Percentiles rank a stretch among this genome's conserved stretches.
phyloP scores from a whole-genome alignment of 1,140 invertebrate species.

The Diuraphis noxia region DNA sequence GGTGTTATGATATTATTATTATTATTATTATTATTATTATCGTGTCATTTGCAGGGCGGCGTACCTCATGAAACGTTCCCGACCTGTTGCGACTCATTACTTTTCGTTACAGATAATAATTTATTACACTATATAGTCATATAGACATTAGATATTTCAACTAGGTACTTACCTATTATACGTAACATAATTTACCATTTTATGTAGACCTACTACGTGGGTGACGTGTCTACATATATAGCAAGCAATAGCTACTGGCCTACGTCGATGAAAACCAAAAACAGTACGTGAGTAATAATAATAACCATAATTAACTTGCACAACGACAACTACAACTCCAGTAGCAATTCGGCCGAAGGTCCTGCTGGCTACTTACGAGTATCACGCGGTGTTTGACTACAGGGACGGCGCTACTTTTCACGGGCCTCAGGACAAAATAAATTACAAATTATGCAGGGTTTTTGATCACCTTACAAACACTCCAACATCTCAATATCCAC shows the following conservation, averaged over 20 bases:
- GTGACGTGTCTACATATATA: background rate
- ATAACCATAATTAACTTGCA: background rate
- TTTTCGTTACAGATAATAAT: background rate
- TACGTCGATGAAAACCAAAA: background rate
- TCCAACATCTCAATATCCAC: background rate
- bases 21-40: background rate
- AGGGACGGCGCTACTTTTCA: background rate
- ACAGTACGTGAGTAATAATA: background rate
- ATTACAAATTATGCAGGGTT: background rate
- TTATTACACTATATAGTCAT: background rate
- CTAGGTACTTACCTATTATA: background rate
- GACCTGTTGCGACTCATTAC: background rate
- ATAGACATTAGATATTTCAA: background rate
- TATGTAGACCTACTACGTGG: background rate
- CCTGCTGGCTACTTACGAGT: too few relatives aligned
- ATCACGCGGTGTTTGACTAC: background rate
- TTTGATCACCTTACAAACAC: background rate
- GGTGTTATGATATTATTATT: background rate
- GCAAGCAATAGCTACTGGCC: too few relatives aligned
- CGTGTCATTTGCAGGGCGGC: background rate
- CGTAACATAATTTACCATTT: background rate
- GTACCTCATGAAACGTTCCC: background rate
- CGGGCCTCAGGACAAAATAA: background rate
- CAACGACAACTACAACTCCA: background rate
- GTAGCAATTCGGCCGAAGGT: background rate